Conservation (phyloP, 2,797 vertebrate genomes). For the Ceyx erithaca region DNA sequence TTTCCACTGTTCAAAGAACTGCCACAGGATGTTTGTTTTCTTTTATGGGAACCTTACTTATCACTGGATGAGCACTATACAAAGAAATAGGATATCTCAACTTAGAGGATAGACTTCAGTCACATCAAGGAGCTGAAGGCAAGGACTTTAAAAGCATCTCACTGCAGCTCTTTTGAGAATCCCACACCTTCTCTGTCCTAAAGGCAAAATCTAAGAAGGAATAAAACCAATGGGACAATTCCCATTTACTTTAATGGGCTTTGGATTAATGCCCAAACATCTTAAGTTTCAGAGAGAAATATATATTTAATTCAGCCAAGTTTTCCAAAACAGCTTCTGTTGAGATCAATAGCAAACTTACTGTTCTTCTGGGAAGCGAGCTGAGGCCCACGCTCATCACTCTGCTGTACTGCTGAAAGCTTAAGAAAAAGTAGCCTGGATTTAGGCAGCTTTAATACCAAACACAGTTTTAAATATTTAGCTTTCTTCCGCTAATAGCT, state of each 20-base stretch:
- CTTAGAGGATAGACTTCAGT: background rate
- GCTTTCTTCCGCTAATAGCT: background rate
- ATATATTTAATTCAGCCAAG: background rate
- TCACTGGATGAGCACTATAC: background rate
- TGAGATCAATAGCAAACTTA: background rate
- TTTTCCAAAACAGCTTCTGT: constrained; percentile 6
- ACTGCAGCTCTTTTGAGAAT: background rate
- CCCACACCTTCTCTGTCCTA: background rate
- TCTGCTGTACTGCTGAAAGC: background rate
- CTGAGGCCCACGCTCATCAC: background rate
- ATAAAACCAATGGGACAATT: constrained; percentile 25
- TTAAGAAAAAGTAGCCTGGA: background rate
- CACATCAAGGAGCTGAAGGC: background rate
- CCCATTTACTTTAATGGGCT: constrained; percentile 11
- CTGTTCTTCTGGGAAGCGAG: background rate
- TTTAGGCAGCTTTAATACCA: background rate
- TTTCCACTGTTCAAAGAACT: background rate
- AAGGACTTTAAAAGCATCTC: constrained; percentile 30
- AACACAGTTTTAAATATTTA: background rate
- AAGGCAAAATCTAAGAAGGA: constrained; percentile 11
- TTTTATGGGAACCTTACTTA: constrained; percentile 12
- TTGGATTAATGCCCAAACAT: background rate
- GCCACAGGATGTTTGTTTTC: constrained; percentile 19
- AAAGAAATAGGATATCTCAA: constrained; percentile 6
- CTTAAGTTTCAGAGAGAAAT: constrained; percentile 5